phyloP scores from a whole-genome alignment of 35 echinoderm and acorn worm species.

The Heliocidaris erythrogramma region DNA sequence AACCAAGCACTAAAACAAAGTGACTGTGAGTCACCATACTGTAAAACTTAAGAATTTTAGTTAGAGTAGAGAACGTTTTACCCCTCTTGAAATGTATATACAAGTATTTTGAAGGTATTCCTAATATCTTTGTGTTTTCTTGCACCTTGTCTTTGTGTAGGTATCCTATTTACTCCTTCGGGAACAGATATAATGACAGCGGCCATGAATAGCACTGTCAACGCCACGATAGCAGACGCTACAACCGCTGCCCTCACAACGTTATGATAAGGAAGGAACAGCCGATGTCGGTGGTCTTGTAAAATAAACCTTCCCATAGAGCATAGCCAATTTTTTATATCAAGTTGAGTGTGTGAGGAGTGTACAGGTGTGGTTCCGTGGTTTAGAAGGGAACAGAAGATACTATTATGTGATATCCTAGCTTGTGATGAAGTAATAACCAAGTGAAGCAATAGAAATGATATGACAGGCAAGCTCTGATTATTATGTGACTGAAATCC shows the following conservation, averaged over 20 bases:
- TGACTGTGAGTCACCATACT: no score
- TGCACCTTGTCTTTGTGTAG: neutral
- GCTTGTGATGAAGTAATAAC: neutral
- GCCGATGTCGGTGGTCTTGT: neutral
- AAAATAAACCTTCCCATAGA: neutral
- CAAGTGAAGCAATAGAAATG: neutral
- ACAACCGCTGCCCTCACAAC: neutral
- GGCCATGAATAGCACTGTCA: neutral
- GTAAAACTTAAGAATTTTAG: no score
- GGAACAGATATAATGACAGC: neutral
- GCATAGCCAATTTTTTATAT: neutral
- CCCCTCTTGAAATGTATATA: neutral
- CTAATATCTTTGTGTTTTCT: neutral
- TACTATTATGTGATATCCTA: neutral
- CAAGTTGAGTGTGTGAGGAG: neutral
- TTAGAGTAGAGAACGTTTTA: no score
- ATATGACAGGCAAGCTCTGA: neutral
- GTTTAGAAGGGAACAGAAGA: neutral
- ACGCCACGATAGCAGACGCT: neutral
- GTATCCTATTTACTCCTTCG: neutral
- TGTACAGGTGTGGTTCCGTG: neutral
- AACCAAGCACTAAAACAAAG: no score
- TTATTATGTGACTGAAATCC: neutral
- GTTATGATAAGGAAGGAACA: neutral
- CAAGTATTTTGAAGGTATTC: neutral